phyloP scores from a whole-genome alignment of 2,797 vertebrate species.

The Rhabdomys pumilio region DNA sequence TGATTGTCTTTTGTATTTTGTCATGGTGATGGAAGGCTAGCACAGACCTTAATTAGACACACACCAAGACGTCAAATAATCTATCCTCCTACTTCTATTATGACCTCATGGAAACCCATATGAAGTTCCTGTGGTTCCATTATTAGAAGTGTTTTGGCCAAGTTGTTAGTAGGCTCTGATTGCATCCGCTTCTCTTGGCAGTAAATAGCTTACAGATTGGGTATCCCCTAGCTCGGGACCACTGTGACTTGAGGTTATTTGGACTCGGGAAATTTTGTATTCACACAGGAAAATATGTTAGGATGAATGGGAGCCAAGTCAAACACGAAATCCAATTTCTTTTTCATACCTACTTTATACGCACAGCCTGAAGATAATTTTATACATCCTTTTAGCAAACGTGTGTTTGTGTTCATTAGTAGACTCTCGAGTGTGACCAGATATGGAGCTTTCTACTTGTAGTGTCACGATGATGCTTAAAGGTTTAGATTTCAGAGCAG shows the following conservation, averaged over 20 bases:
- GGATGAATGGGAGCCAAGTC: background rate
- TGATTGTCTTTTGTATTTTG: background rate
- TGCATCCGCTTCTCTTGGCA: background rate
- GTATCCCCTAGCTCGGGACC: background rate
- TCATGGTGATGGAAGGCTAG: background rate
- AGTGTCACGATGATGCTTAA: background rate
- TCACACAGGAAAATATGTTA: background rate
- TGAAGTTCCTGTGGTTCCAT: background rate
- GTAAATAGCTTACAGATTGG: background rate
- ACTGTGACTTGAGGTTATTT: background rate
- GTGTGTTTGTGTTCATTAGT: background rate
- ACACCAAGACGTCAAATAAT: background rate
- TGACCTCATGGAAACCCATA: background rate
- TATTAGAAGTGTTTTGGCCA: background rate
- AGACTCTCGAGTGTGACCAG: background rate
- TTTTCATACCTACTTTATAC: background rate
- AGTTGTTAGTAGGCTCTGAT: background rate
- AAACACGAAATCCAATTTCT: background rate
- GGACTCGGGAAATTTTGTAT: background rate
- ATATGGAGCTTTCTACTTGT: background rate
- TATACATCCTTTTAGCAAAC: background rate
- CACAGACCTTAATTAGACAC: conserved; percentile 1
- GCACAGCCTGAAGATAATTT: background rate
- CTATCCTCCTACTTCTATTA: background rate
- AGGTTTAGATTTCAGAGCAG: background rate